Evolutionary conservation across 2,888 invertebrate species (phyloP).

Genomic region (Orchesella flavescens): DNA sequence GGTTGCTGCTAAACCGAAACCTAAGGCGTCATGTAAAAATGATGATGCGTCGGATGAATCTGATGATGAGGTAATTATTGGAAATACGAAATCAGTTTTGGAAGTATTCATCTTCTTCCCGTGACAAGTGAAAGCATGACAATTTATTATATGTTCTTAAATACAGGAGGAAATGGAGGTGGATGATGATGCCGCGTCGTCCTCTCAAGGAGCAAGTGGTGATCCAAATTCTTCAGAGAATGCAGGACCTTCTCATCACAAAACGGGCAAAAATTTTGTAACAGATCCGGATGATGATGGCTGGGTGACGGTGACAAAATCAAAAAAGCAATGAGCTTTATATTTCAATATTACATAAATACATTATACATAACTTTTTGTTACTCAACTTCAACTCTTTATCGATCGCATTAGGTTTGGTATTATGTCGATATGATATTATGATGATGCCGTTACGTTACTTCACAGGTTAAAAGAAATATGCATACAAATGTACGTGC

Average conservation of each 20-base stretch:
- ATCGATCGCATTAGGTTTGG: too few relatives aligned
- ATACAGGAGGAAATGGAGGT: conserved; percentile 60
- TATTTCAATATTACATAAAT: too few relatives aligned
- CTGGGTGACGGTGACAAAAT: conserved; percentile 62
- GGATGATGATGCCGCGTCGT: conserved; percentile 12
- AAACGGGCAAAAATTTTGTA: conserved; percentile 47
- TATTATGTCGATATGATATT: too few relatives aligned
- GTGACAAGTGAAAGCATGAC: too few relatives aligned
- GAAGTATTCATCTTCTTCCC: too few relatives aligned
- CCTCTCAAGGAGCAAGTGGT: background rate
- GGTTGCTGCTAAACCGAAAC: conserved; percentile 49
- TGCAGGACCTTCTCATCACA: conserved; percentile 32
- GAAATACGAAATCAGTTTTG: too few relatives aligned
- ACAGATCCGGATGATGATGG: conserved; percentile 62
- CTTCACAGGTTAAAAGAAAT: too few relatives aligned
- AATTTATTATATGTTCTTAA: background rate
- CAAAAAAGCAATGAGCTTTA: conserved; percentile 44
- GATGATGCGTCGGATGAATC: conserved; percentile 42
- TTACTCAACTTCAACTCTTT: too few relatives aligned
- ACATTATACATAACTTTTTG: too few relatives aligned
- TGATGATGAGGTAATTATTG: conserved; percentile 12
- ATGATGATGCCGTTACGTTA: too few relatives aligned
- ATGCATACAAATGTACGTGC: too few relatives aligned
- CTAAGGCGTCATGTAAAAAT: conserved; percentile 10
- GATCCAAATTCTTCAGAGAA: background rate